Evolutionary conservation across 2,113 vertebrate genomes (phyloP).

Genomic region (Helogale parvula): DNA sequence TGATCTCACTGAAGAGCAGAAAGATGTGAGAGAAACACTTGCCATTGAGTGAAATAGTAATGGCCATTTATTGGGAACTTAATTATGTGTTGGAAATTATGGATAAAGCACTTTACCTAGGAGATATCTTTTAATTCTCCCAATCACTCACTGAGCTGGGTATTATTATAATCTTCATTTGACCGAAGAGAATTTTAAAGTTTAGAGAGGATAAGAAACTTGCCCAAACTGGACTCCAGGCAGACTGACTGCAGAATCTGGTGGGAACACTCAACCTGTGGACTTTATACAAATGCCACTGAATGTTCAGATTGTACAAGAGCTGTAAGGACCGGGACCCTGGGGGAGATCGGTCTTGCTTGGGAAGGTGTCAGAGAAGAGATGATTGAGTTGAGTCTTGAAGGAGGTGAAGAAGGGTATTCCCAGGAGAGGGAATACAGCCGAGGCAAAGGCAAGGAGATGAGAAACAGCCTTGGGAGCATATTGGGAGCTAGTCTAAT

Average conservation of each 20-base stretch:
- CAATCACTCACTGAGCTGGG: neutral
- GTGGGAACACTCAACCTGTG: neutral
- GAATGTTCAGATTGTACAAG: neutral
- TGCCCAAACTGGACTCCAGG: neutral
- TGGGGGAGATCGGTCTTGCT: neutral
- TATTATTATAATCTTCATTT: neutral
- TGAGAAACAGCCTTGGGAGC: neutral
- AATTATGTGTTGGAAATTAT: neutral
- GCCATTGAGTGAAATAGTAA: neutral
- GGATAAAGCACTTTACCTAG: neutral
- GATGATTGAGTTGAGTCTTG: neutral
- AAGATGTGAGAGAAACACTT: neutral
- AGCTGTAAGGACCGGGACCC: neutral
- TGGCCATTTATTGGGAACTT: neutral
- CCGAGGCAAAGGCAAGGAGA: neutral
- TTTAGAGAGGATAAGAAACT: neutral
- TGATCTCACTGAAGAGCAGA: neutral
- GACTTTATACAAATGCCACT: neutral
- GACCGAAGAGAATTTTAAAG: neutral
- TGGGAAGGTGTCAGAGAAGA: neutral
- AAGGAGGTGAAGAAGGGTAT: neutral
- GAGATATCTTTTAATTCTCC: neutral
- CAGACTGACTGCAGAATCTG: neutral
- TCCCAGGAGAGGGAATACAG: neutral
- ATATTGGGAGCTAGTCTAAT: rapidly evolving